Evolutionary conservation across 1,140 invertebrate species (phyloP).

Genomic region (Nomia melanderi): DNA sequence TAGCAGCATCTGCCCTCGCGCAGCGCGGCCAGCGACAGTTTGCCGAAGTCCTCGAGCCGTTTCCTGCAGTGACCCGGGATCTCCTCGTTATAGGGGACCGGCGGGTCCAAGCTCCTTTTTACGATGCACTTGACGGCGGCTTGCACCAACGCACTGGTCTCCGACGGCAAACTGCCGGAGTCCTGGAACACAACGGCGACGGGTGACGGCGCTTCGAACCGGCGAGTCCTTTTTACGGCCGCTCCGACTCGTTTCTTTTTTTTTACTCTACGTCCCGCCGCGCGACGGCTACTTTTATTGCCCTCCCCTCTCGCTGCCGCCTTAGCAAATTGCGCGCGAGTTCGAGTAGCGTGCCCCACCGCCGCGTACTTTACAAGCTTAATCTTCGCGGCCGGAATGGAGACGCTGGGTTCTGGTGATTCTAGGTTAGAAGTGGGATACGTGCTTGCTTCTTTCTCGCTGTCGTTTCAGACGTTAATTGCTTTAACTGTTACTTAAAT

Average conservation of each 20-base stretch:
- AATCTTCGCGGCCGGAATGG: too few relatives aligned
- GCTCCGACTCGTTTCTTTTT: not conserved
- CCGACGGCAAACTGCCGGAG: constrained; percentile 69
- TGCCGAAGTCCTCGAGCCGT: constrained; percentile 80
- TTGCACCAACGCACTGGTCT: constrained; percentile 76
- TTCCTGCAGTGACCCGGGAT: constrained; percentile 80
- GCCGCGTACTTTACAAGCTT: too few relatives aligned
- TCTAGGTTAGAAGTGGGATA: too few relatives aligned
- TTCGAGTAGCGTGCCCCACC: too few relatives aligned
- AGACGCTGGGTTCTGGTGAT: too few relatives aligned
- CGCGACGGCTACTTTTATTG: not conserved
- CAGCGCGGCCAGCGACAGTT: constrained; percentile 78
- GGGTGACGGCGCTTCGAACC: not conserved
- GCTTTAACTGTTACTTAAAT: too few relatives aligned
- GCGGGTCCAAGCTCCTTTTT: constrained; percentile 73
- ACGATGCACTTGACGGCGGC: constrained; percentile 79
- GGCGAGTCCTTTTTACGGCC: not conserved
- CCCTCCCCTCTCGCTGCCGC: too few relatives aligned
- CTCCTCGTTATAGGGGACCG: constrained; percentile 70
- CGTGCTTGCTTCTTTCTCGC: too few relatives aligned
- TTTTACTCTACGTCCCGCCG: too few relatives aligned
- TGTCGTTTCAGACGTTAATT: too few relatives aligned
- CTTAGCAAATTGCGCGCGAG: too few relatives aligned
- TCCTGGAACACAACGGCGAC: constrained; percentile 56
- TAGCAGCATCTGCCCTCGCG: constrained; percentile 79